These are phyloP conservation scores for Scalopus aquaticus DNA, from an alignment of 2,113 vertebrate species.

Conservation along the genomic window DNA sequence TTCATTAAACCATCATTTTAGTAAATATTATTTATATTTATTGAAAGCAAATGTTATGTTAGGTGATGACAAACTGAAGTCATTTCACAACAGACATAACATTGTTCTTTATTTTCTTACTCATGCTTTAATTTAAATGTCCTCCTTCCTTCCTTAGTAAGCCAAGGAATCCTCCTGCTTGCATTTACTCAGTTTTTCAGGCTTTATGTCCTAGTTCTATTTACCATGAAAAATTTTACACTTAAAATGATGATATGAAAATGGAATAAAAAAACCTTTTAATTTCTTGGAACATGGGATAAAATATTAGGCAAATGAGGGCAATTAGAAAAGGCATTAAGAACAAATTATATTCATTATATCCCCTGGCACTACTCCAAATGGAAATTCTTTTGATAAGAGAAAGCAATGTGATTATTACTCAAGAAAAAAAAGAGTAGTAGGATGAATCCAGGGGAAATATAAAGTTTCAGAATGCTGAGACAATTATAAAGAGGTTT, in stretches of 20 bases:
- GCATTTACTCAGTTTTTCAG: background rate
- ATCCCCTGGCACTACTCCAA: constrained; percentile 12
- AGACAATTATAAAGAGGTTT: background rate
- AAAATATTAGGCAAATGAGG: constrained; percentile 25
- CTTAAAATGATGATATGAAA: constrained; percentile 35
- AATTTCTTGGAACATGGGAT: constrained; percentile 18
- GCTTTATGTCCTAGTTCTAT: background rate
- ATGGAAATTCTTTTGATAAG: constrained; percentile 33
- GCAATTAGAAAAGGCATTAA: constrained; percentile 50
- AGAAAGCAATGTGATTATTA: constrained; percentile 20
- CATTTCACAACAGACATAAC: background rate
- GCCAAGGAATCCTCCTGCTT: background rate
- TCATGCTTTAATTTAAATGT: background rate
- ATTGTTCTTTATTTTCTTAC: background rate
- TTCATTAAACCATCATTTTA: constrained; percentile 21
- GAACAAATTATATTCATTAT: constrained; percentile 48
- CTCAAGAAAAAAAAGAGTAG: background rate
- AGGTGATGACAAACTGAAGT: background rate
- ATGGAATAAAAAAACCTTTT: background rate
- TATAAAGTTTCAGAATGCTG: background rate
- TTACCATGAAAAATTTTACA: background rate
- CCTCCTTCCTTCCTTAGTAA: background rate
- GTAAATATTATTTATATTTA: constrained; percentile 48
- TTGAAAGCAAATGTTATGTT: background rate
- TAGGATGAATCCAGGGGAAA: background rate